Evolutionary conservation across 2,113 vertebrate genomes (phyloP).

Genomic region (Genyomyrus donnyi): DNA sequence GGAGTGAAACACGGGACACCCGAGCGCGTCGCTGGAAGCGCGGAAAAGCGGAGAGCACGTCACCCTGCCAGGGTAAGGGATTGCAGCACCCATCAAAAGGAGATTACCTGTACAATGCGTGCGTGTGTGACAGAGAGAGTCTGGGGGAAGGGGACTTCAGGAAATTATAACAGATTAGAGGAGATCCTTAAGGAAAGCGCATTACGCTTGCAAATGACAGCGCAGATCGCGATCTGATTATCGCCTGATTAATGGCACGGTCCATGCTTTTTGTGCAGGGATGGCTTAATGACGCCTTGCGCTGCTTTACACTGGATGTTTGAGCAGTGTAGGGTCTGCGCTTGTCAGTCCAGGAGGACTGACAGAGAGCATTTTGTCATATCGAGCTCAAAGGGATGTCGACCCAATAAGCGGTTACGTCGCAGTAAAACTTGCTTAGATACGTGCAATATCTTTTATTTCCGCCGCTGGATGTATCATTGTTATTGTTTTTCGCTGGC

Average conservation of each 20-base stretch:
- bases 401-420: not conserved
- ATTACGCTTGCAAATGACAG: constrained; percentile 29
- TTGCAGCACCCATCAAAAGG: not conserved
- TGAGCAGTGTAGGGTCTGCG: not conserved
- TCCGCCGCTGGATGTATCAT: not conserved
- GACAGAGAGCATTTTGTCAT: not conserved
- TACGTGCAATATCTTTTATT: not conserved
- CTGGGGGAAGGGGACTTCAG: constrained; percentile 7
- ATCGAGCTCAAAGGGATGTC: not conserved
- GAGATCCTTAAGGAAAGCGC: not conserved
- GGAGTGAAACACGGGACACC: constrained; percentile 48
- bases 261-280: constrained; percentile 15
- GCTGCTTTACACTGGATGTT: not conserved
- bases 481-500: not conserved
- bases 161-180: constrained; percentile 12
- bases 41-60: constrained; percentile 54
- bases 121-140: not conserved
- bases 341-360: not conserved
- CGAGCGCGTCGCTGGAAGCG: constrained; percentile 41
- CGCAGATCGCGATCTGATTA: constrained; percentile 26
- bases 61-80: constrained; percentile 55
- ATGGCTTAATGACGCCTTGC: constrained; percentile 3
- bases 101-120: not conserved
- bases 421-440: not conserved
- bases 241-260: constrained; percentile 18